Evolutionary conservation across 1,140 invertebrate genomes (phyloP).

Genomic region (Ips nitidus): DNA sequence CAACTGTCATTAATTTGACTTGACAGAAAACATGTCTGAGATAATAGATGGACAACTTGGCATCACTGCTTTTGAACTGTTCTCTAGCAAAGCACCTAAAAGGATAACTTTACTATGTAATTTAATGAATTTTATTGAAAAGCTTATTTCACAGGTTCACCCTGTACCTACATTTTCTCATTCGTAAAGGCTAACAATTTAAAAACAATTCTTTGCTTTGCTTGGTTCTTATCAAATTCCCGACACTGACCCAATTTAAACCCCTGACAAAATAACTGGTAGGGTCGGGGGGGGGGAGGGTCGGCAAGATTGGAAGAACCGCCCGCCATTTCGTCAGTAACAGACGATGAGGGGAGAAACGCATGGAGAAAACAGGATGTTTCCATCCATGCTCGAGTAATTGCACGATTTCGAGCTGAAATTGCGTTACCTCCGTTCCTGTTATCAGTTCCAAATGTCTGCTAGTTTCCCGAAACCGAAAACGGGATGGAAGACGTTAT

Average conservation of each 20-base stretch:
- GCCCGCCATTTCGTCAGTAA: not conserved
- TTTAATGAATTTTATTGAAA: no score
- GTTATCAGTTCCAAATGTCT: not conserved
- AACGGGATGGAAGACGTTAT: no score
- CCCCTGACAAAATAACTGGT: not conserved
- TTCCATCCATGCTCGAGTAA: constrained; percentile 1
- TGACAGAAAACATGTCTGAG: no score
- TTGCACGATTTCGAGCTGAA: not conserved
- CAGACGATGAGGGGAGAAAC: not conserved
- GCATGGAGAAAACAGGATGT: not conserved
- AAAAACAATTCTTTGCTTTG: not conserved
- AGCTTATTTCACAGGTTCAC: no score
- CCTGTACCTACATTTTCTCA: not conserved
- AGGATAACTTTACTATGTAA: no score
- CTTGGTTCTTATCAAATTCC: no score
- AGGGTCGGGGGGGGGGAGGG: no score
- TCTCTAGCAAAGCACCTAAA: no score
- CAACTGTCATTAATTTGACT: no score
- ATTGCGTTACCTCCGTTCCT: not conserved
- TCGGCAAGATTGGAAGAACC: not conserved
- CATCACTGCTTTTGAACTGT: no score
- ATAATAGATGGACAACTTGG: no score
- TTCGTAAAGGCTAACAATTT: not conserved
- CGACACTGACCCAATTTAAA: not conserved
- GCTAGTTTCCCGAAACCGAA: not conserved